These are phyloP conservation scores for Pteria penguin DNA, from an alignment of 2,888 invertebrate genomes.

Conservation along the genomic window DNA sequence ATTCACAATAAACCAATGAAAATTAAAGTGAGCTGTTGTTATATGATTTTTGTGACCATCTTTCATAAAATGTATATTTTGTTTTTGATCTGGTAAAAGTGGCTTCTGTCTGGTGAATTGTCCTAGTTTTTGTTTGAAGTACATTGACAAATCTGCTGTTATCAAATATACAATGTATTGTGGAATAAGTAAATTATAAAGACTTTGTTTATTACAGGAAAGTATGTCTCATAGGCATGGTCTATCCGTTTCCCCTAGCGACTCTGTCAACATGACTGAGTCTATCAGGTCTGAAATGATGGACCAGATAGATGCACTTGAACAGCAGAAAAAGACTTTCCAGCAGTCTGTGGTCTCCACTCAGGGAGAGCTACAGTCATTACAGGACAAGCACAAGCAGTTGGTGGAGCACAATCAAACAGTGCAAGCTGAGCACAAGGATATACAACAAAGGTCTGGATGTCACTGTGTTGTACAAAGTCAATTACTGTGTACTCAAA, in stretches of 20 bases:
- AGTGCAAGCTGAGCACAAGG: slow-evolving; percentile 53
- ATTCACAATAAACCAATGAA: no score
- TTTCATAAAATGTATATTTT: no score
- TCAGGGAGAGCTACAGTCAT: slow-evolving; percentile 63
- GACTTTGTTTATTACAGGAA: slow-evolving; percentile 59
- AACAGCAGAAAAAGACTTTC: slow-evolving; percentile 63
- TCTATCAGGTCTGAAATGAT: slow-evolving; percentile 53
- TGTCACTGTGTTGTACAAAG: no score
- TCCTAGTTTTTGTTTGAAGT: no score
- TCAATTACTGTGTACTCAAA: no score
- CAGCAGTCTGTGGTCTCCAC: slow-evolving; percentile 65
- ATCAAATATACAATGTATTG: no score
- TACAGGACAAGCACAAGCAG: slow-evolving; percentile 60
- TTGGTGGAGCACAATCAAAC: slow-evolving; percentile 54
- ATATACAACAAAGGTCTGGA: slow-evolving; percentile 65
- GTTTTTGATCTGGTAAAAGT: no score
- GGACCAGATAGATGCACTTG: slow-evolving; percentile 64
- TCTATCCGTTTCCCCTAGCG: slow-evolving; percentile 50
- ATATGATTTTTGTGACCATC: no score
- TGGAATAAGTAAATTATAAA: no score
- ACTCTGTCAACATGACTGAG: slow-evolving; percentile 46
- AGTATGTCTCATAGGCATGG: slow-evolving; percentile 41
- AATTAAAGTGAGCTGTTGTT: no score
- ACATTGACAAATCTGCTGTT: no score
- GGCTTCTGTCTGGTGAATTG: no score